Conservation (phyloP, 2,888 invertebrate species). For the Melipona bicolor region DNA sequence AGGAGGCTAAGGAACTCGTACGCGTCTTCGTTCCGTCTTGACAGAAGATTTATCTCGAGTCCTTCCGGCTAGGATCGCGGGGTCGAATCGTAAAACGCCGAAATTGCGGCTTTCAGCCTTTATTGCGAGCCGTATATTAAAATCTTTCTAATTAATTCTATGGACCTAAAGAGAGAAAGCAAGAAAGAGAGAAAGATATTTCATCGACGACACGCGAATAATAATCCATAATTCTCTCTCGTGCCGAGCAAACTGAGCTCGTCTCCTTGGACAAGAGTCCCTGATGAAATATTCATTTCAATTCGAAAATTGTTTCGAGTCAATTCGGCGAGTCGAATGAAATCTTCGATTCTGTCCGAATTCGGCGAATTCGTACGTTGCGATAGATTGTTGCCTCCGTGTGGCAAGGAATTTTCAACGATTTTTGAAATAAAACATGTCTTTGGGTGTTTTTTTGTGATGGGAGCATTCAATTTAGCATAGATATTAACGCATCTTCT, state of each 20-base stretch:
- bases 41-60: conserved; percentile 58
- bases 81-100: conserved; percentile 57
- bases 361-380: background rate
- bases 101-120: conserved; percentile 56
- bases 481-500: no score
- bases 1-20: conserved; percentile 67
- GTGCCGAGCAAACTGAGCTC: background rate
- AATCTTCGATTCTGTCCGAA: background rate
- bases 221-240: conserved; percentile 30
- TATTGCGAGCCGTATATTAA: conserved; percentile 52
- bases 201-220: conserved; percentile 44
- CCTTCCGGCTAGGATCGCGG: conserved; percentile 44
- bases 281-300: conserved; percentile 44
- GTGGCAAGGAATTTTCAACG: no score
- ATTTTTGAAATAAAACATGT: no score
- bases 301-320: conserved; percentile 40
- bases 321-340: background rate
- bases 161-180: background rate
- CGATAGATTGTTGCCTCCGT: no score
- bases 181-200: background rate
- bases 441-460: no score
- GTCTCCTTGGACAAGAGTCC: background rate
- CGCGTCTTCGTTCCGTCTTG: conserved; percentile 59
- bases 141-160: conserved; percentile 59
- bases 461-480: no score